phyloP scores from a whole-genome alignment of 2,888 invertebrate genomes.

The Stenchaetothrips biformis region DNA sequence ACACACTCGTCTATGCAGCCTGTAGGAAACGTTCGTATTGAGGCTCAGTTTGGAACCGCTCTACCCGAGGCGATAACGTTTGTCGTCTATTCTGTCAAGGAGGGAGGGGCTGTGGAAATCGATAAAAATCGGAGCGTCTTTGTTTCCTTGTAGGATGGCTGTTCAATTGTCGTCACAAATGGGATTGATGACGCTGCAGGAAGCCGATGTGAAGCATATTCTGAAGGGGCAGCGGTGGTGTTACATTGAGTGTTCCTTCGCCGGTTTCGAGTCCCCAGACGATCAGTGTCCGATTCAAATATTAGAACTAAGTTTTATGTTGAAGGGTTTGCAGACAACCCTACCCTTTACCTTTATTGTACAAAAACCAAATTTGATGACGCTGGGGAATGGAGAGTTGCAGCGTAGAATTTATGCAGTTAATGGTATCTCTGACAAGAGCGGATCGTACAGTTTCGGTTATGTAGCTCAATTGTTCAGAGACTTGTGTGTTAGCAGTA shows the following conservation, averaged over 20 bases:
- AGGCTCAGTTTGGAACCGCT: neutral
- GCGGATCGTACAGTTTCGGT: no score
- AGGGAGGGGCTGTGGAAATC: neutral
- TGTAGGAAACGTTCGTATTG: neutral
- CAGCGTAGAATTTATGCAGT: no score
- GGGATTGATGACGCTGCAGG: no score
- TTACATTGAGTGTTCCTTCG: neutral
- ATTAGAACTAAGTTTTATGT: neutral
- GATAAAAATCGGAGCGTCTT: neutral
- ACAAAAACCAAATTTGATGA: no score
- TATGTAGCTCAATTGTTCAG: no score
- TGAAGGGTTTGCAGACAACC: no score
- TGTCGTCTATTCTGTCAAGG: neutral
- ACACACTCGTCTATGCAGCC: neutral
- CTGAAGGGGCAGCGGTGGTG: no score
- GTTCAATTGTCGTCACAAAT: neutral
- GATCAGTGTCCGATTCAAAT: neutral
- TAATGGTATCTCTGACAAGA: no score
- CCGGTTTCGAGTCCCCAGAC: neutral
- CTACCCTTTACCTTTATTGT: no score
- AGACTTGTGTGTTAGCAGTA: no score
- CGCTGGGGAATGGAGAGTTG: no score
- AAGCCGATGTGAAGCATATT: no score
- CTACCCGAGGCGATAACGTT: neutral
- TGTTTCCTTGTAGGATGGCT: neutral